Evolutionary conservation across 2,113 vertebrate genomes (phyloP), one percentile per base, ranked within the genome.

Genomic region (Percopsis transmontana): DNA sequence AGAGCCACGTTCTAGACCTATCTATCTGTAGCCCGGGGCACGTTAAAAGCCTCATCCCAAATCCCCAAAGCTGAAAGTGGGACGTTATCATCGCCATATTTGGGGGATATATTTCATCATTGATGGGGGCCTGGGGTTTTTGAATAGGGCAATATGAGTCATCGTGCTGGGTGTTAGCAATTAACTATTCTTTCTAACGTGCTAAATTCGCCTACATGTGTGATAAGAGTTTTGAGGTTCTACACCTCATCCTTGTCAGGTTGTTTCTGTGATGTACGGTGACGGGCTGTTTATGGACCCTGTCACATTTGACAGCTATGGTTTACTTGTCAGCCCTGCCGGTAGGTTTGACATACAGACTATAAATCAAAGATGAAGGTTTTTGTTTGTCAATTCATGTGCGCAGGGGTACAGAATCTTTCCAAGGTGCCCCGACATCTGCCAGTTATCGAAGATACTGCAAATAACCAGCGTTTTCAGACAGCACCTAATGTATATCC

Each of bases 11-110:
- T 81, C 65, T 47, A 51, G 65, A 72, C 72, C 63, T 60, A 66
- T 69, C 58, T 72, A 64, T 80, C 51, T 65, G 79, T 61, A 74
- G 83, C 87, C 78, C 14, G 48, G 58, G 62, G 84, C 69, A 56
- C 44, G 68, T 76, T 58, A 73, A 20, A 75, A 74, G 58, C 58
- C 61, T 58, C 45, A 57, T 70, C 58, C 51, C 52, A 77, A 80
- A 79, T 70, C 8, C 27, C 27, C 27, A 62, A 66, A 74, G 56
- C 76, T 74, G 45, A 79, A 82, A 85, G 77, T 80, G 47, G 61
- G 58, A 66, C 59, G 68, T 61, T 64, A 74, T 62, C 5, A 40
- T 64, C 66, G 58, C 41, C 62, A 45, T 65, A 61, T 68, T 78
- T 57, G 45, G 58, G 23, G 60, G 67, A 58, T 58, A 45, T 69